Evolutionary conservation across 2,797 vertebrate species (phyloP).

Genomic region (Erithacus rubecula): DNA sequence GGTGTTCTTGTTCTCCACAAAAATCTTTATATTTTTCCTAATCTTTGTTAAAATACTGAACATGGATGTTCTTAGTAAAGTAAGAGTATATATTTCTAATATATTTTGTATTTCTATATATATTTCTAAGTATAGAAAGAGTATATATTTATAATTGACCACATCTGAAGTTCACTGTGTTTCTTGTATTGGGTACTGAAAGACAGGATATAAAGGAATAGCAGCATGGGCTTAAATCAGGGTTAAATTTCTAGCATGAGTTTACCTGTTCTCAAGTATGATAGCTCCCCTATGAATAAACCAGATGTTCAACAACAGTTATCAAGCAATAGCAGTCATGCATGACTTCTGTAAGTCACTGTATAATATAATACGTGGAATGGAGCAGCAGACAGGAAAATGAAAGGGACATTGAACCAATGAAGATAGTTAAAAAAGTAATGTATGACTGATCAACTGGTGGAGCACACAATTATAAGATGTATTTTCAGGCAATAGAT

Average conservation of each 20-base stretch:
- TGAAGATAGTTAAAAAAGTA: not conserved
- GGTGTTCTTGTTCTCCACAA: not conserved
- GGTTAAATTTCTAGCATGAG: not conserved
- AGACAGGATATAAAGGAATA: not conserved
- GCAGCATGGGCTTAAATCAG: not conserved
- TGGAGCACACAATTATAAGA: not conserved
- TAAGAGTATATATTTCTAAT: not conserved
- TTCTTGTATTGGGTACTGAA: not conserved
- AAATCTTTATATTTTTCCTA: not conserved
- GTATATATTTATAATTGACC: not conserved
- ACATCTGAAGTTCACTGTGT: not conserved
- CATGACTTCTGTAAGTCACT: not conserved
- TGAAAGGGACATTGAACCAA: not conserved
- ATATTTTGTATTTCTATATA: not conserved
- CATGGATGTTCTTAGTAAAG: not conserved
- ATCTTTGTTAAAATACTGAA: not conserved
- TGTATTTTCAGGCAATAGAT: not conserved
- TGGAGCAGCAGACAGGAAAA: not conserved
- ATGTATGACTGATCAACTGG: not conserved
- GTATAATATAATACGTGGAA: not conserved
- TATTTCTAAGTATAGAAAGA: not conserved
- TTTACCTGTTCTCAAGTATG: not conserved
- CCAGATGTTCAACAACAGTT: not conserved
- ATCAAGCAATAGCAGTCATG: not conserved
- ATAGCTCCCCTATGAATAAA: slow-evolving; percentile 14